These are phyloP conservation scores for Acronicta alni DNA, from an alignment of 2,888 invertebrate genomes.

Conservation along the genomic window DNA sequence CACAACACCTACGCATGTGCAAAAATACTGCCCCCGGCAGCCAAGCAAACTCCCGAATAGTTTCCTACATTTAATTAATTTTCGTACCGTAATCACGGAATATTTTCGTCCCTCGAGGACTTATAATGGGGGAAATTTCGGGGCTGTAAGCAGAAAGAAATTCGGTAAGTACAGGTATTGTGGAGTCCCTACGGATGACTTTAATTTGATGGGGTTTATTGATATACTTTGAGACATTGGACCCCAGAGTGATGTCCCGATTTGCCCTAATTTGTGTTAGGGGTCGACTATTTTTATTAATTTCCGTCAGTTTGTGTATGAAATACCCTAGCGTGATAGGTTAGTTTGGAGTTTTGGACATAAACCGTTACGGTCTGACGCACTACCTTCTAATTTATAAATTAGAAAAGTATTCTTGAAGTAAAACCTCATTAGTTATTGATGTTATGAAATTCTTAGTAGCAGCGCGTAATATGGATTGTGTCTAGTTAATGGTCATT, in stretches of 20 bases:
- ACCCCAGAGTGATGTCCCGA: constrained; percentile 35
- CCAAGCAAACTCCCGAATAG: background rate
- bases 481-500: too few relatives aligned
- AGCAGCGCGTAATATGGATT: too few relatives aligned
- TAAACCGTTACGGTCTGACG: too few relatives aligned
- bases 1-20: background rate
- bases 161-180: constrained; percentile 20
- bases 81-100: constrained; percentile 14
- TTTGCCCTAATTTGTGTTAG: constrained; percentile 21
- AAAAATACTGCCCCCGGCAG: background rate
- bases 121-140: constrained; percentile 8
- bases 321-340: background rate
- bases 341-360: too few relatives aligned
- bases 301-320: constrained; percentile 10
- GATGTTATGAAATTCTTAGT: too few relatives aligned
- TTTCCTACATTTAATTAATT: constrained; percentile 27
- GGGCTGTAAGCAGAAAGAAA: constrained; percentile 28
- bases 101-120: constrained; percentile 20
- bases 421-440: too few relatives aligned
- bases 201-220: constrained; percentile 43
- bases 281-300: constrained; percentile 13
- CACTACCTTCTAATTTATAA: too few relatives aligned
- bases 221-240: constrained; percentile 32
- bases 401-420: too few relatives aligned
- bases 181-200: constrained; percentile 26